Percentiles rank a stretch among this genome's conserved stretches.
These are phyloP conservation scores for Aplochiton taeniatus DNA, from an alignment of 2,797 vertebrate species.

Conservation along the genomic window DNA sequence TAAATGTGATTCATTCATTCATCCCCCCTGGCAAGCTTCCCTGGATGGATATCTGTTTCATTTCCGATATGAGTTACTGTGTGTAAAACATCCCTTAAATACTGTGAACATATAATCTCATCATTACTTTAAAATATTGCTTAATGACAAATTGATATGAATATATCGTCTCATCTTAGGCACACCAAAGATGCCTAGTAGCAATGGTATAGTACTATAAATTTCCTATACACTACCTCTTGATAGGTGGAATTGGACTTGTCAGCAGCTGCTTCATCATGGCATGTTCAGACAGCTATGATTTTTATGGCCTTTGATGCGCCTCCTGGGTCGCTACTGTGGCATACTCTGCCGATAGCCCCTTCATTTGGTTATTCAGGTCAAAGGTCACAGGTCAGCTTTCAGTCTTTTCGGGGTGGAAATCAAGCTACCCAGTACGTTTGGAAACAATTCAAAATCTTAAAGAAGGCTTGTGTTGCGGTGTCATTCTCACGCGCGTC, in stretches of 20 bases:
- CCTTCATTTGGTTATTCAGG: background rate
- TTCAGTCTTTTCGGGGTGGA: too few relatives aligned
- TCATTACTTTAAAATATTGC: slow-evolving; percentile 12
- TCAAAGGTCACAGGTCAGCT: background rate
- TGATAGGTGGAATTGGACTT: slow-evolving; percentile 19
- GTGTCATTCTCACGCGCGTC: too few relatives aligned
- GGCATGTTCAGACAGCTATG: slow-evolving; percentile 58
- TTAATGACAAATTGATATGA: slow-evolving; percentile 11
- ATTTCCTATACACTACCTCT: background rate
- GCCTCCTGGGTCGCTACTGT: slow-evolving; percentile 22
- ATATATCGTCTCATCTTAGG: slow-evolving; percentile 23
- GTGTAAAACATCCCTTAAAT: too few relatives aligned
- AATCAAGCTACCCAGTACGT: too few relatives aligned
- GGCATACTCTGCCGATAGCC: background rate
- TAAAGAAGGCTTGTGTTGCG: too few relatives aligned
- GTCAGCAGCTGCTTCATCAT: slow-evolving; percentile 64
- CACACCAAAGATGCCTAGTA: slow-evolving; percentile 11
- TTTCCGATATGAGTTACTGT: background rate
- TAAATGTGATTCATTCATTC: too few relatives aligned
- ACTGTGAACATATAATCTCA: too few relatives aligned
- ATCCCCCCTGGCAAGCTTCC: too few relatives aligned
- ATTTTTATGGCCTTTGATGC: slow-evolving; percentile 40
- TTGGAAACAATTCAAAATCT: too few relatives aligned
- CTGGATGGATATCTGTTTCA: too few relatives aligned
- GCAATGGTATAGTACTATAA: slow-evolving; percentile 19